Evolutionary conservation across 2,888 invertebrate genomes (phyloP).

Genomic region (Papilio demoleus): DNA sequence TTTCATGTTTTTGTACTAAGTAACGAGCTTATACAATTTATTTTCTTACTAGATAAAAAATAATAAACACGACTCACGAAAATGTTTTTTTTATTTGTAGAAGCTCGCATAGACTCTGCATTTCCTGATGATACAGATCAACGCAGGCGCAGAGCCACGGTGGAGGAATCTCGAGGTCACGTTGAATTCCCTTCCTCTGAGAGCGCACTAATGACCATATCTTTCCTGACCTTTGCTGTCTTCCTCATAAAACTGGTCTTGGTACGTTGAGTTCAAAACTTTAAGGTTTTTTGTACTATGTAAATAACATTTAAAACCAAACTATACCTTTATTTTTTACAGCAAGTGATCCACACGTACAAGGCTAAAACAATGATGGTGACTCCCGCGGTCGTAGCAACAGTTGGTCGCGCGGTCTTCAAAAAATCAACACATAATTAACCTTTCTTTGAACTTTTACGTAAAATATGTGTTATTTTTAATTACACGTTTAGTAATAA

Average conservation of each 20-base stretch:
- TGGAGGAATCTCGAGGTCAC: slow-evolving; percentile 73
- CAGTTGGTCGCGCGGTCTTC: slow-evolving; percentile 60
- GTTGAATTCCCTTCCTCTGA: slow-evolving; percentile 92
- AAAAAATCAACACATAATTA: slow-evolving; percentile 27
- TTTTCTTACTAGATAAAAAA: too few relatives aligned
- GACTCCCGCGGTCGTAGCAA: slow-evolving; percentile 73
- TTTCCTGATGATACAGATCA: slow-evolving; percentile 71
- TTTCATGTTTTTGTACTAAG: too few relatives aligned
- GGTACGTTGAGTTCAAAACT: slow-evolving; percentile 79
- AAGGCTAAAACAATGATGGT: slow-evolving; percentile 84
- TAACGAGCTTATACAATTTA: too few relatives aligned
- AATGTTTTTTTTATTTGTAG: slow-evolving; percentile 56
- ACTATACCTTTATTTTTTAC: slow-evolving; percentile 59
- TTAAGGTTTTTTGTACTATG: background rate
- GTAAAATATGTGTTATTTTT: background rate
- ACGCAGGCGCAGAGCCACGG: slow-evolving; percentile 47
- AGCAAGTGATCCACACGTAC: slow-evolving; percentile 87
- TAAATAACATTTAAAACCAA: too few relatives aligned
- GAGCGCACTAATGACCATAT: slow-evolving; percentile 91
- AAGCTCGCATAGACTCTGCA: slow-evolving; percentile 72
- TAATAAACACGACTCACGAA: too few relatives aligned
- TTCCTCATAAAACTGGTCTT: slow-evolving; percentile 92
- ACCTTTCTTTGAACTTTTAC: background rate
- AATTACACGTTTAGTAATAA: too few relatives aligned
- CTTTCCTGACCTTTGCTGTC: slow-evolving; percentile 93